These are phyloP conservation scores for Chondrosia reniformis DNA, from an alignment of 37 sponge, comb jelly and placozoan genomes.

Conservation along the genomic window DNA sequence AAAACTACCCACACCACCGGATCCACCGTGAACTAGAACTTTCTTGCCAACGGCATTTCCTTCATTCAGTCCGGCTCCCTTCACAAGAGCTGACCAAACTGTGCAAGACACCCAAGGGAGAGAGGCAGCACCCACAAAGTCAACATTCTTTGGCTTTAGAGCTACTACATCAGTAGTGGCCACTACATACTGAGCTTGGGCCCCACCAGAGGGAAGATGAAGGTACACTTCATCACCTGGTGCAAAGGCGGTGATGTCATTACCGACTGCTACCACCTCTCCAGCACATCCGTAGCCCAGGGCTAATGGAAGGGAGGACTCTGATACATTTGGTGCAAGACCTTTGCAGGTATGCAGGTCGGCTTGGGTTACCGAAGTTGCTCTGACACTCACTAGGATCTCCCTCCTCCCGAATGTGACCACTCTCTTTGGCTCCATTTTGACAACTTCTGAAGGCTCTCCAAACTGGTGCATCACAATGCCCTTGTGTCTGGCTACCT, in stretches of 20 bases:
- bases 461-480: slow-evolving; percentile 36
- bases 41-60: slow-evolving; percentile 52
- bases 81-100: slow-evolving; percentile 70
- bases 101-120: slow-evolving; percentile 77
- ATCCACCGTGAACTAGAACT: slow-evolving; percentile 66
- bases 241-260: slow-evolving; percentile 49
- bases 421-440: slow-evolving; percentile 26
- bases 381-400: slow-evolving; percentile 66
- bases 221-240: slow-evolving; percentile 74
- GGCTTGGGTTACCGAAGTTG: slow-evolving; percentile 59
- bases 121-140: slow-evolving; percentile 68
- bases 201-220: slow-evolving; percentile 41
- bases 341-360: slow-evolving; percentile 51
- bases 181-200: slow-evolving; percentile 53
- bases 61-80: slow-evolving; percentile 52
- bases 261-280: slow-evolving; percentile 78
- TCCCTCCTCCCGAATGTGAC: slow-evolving; percentile 57
- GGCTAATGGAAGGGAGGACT: slow-evolving; percentile 44
- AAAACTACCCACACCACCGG: slow-evolving; percentile 78
- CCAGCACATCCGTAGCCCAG: slow-evolving; percentile 85
- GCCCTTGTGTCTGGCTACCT: slow-evolving; percentile 57
- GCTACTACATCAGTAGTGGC: slow-evolving; percentile 35
- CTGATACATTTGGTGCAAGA: neutral
- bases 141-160: slow-evolving; percentile 53
- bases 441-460: slow-evolving; percentile 35